These are phyloP conservation scores for Mylabris phalerata DNA, from an alignment of 1,140 invertebrate genomes.

Conservation along the genomic window DNA sequence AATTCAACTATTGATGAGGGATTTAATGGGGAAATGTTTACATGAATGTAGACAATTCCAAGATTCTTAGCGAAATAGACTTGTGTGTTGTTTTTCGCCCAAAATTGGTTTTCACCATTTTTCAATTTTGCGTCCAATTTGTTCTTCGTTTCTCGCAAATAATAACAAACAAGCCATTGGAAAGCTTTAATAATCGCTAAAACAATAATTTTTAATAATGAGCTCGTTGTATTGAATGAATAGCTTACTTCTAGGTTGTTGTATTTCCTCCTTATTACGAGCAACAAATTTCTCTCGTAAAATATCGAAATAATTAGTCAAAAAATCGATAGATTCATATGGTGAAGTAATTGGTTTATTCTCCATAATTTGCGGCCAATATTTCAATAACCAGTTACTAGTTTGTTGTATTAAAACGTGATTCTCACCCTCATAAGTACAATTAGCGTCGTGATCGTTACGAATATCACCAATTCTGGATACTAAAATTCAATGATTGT, in stretches of 20 bases:
- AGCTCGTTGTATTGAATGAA: too few species aligned
- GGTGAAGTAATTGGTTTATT: conserved; percentile 49
- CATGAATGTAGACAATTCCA: conserved; percentile 69
- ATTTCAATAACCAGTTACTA: conserved; percentile 78
- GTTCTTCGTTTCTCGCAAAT: conserved; percentile 61
- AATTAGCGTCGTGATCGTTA: conserved; percentile 83
- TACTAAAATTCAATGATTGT: too few species aligned
- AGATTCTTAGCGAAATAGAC: conserved; percentile 71
- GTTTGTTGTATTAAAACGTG: conserved; percentile 92
- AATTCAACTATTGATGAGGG: neutral
- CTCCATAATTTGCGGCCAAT: conserved; percentile 50
- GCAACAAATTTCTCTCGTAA: conserved; percentile 45
- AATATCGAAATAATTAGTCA: conserved; percentile 51
- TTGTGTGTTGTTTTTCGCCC: conserved; percentile 73
- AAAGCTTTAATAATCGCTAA: conserved; percentile 66
- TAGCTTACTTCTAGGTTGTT: conserved; percentile 24
- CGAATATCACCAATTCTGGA: conserved; percentile 74
- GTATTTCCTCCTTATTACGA: conserved; percentile 43
- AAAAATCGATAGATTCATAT: conserved; percentile 56
- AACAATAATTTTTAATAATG: conserved; percentile 31
- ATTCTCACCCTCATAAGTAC: conserved; percentile 95
- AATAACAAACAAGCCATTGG: conserved; percentile 77
- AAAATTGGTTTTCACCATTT: conserved; percentile 56
- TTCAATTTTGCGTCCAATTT: conserved; percentile 52
- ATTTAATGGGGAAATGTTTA: conserved; percentile 28